Evolutionary conservation across 2,797 vertebrate species (phyloP).

Genomic region (Parambassis ranga): DNA sequence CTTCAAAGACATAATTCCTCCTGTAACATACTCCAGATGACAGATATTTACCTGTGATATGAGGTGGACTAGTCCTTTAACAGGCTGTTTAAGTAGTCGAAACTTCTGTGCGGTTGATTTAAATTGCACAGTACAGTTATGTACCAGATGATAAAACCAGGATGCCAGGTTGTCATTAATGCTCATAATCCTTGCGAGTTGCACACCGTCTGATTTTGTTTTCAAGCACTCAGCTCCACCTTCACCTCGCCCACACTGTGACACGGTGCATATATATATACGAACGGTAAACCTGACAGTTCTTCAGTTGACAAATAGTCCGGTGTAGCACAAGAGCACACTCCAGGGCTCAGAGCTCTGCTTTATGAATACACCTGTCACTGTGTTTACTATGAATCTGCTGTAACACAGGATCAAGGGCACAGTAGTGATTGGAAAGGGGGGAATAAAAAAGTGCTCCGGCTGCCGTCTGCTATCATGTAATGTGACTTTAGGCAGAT

Average conservation of each 20-base stretch:
- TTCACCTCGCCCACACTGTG: slow-evolving; percentile 19
- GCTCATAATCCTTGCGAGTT: neutral
- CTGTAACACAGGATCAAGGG: slow-evolving; percentile 71
- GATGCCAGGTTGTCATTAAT: neutral
- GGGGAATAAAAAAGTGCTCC: slow-evolving; percentile 50
- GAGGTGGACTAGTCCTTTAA: neutral
- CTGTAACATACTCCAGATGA: neutral
- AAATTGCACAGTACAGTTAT: neutral
- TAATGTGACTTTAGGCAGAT: slow-evolving; percentile 56
- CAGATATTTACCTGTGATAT: neutral
- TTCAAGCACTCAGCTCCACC: slow-evolving; percentile 4
- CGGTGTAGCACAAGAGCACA: slow-evolving; percentile 38
- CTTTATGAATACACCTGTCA: slow-evolving; percentile 77
- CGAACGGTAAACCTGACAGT: slow-evolving; percentile 51
- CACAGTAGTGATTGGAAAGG: slow-evolving; percentile 63
- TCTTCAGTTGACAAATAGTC: slow-evolving; percentile 69
- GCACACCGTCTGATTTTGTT: slow-evolving; percentile 8
- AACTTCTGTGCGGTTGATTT: neutral
- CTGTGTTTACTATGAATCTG: slow-evolving; percentile 71
- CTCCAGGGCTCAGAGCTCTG: slow-evolving; percentile 45
- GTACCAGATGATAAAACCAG: neutral
- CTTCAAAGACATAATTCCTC: neutral
- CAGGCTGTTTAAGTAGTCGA: neutral
- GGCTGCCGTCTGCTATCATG: slow-evolving; percentile 44
- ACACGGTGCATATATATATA: slow-evolving; percentile 34